Evolutionary conservation across 1,140 invertebrate species (phyloP).

Genomic region (Hylaeus anthracinus): DNA sequence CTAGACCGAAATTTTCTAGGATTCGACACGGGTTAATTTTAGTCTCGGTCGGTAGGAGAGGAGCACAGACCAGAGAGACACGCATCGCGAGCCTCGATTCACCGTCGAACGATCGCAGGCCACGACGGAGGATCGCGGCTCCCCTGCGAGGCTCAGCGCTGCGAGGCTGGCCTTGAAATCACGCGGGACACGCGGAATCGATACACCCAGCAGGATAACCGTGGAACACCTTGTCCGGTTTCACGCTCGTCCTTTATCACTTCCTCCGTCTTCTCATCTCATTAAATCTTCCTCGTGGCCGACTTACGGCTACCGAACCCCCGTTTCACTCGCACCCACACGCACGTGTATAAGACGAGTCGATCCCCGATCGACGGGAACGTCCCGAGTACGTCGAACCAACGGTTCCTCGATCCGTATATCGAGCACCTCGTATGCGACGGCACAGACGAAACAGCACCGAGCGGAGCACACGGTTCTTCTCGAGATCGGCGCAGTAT

Average conservation of each 20-base stretch:
- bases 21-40: constrained; percentile 50
- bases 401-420: neutral
- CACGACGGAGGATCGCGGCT: constrained; percentile 9
- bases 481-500: neutral
- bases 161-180: constrained; percentile 33
- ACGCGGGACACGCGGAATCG: constrained; percentile 24
- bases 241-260: neutral
- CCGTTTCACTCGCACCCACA: neutral
- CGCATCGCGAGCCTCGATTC: constrained; percentile 4
- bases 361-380: too few relatives aligned
- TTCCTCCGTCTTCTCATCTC: neutral
- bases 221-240: neutral
- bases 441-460: neutral
- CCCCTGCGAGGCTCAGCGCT: constrained; percentile 1
- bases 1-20: constrained; percentile 42
- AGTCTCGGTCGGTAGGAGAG: constrained; percentile 29
- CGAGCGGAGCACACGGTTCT: neutral
- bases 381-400: too few relatives aligned
- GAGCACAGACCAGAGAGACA: constrained; percentile 8
- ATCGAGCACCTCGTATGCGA: constrained; percentile 4
- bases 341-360: neutral
- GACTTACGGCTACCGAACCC: constrained; percentile 1
- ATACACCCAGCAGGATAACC: constrained; percentile 19
- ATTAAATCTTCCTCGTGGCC: neutral
- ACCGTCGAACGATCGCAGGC: neutral